Conservation (phyloP, 2,888 invertebrate species). For the Subacronicta megacephala region DNA sequence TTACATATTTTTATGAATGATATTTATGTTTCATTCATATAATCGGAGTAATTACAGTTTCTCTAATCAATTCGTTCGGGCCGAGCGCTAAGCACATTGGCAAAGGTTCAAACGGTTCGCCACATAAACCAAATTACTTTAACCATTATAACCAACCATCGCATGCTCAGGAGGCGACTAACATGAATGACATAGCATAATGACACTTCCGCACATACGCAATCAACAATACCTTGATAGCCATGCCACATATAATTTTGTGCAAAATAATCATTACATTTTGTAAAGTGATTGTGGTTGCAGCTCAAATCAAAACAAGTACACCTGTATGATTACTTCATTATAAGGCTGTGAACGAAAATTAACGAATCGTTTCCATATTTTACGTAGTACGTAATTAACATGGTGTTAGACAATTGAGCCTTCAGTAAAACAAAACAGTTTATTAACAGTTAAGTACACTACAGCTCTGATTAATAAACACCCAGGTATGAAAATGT, state of each 20-base stretch:
- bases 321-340: slow-evolving; percentile 9
- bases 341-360: neutral
- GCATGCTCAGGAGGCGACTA: slow-evolving; percentile 50
- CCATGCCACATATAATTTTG: slow-evolving; percentile 63
- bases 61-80: slow-evolving; percentile 46
- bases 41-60: slow-evolving; percentile 43
- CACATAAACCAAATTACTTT: slow-evolving; percentile 52
- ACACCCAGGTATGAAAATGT: slow-evolving; percentile 25
- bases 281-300: slow-evolving; percentile 36
- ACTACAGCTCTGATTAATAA: slow-evolving; percentile 19
- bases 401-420: neutral
- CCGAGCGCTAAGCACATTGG: slow-evolving; percentile 46
- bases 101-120: slow-evolving; percentile 55
- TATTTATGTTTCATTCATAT: slow-evolving; percentile 41
- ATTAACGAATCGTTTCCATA: neutral
- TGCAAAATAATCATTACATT: slow-evolving; percentile 49
- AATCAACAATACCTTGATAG: slow-evolving; percentile 68
- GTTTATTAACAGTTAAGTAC: neutral
- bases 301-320: slow-evolving; percentile 16
- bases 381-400: too few relatives aligned
- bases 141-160: slow-evolving; percentile 42
- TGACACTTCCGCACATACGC: slow-evolving; percentile 69
- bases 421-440: neutral
- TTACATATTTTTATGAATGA: slow-evolving; percentile 32
- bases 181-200: slow-evolving; percentile 71